Evolutionary conservation across 2,113 vertebrate genomes (phyloP).

Genomic region (Microcebus lehilahytsara): DNA sequence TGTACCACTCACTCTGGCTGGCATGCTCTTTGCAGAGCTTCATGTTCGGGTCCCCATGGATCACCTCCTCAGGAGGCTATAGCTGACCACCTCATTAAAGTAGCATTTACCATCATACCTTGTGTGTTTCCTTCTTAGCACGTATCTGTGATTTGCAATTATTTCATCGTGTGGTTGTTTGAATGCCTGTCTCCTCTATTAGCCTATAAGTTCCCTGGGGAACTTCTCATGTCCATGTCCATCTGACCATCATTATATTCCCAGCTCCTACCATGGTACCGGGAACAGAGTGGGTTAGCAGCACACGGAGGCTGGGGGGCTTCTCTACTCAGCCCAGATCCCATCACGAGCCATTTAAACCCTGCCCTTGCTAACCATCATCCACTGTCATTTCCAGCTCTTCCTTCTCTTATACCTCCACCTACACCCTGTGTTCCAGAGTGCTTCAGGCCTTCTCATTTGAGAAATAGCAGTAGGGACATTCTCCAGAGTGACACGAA

Average conservation of each 20-base stretch:
- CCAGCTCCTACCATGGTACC: not conserved
- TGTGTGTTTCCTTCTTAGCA: not conserved
- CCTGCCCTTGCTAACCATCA: not conserved
- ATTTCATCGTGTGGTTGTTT: not conserved
- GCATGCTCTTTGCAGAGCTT: not conserved
- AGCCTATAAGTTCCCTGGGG: not conserved
- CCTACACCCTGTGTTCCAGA: not conserved
- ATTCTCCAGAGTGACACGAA: not conserved
- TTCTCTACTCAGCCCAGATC: not conserved
- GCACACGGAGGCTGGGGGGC: not conserved
- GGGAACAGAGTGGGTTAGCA: not conserved
- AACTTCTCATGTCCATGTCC: not conserved
- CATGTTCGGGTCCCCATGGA: not conserved
- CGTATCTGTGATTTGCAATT: not conserved
- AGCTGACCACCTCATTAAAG: not conserved
- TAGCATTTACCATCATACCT: not conserved
- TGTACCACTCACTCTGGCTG: not conserved
- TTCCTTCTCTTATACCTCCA: not conserved
- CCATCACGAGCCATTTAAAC: not conserved
- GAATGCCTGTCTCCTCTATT: not conserved
- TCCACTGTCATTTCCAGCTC: not conserved
- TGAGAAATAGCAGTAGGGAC: not conserved
- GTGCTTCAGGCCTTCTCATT: not conserved
- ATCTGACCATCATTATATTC: not conserved
- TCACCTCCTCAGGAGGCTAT: not conserved